Evolutionary conservation across 2,888 invertebrate species (phyloP).

Genomic region (Rhynchonema sp.): DNA sequence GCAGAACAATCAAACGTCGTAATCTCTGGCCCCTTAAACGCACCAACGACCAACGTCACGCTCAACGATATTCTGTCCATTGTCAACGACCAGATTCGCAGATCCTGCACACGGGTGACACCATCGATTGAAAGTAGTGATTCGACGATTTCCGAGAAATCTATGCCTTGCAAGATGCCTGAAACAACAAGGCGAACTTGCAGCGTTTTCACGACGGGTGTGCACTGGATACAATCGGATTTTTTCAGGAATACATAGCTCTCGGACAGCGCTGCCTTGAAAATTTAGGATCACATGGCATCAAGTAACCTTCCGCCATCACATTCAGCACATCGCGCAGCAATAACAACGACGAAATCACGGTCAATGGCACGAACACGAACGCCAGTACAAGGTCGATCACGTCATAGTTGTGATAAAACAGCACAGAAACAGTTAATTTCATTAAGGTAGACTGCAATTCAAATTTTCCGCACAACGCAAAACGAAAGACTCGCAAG

Average conservation of each 20-base stretch:
- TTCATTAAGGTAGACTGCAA: too few species aligned
- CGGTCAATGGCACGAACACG: not conserved
- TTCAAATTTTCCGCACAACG: too few species aligned
- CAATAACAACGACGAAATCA: not conserved
- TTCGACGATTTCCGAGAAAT: slow-evolving; percentile 51
- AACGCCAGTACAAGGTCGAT: slow-evolving; percentile 1
- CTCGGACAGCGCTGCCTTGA: too few species aligned
- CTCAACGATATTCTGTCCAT: slow-evolving; percentile 79
- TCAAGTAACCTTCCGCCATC: not conserved
- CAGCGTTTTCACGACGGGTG: too few species aligned
- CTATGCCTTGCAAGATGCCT: slow-evolving; percentile 40
- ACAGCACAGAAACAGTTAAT: too few species aligned
- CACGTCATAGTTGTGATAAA: too few species aligned
- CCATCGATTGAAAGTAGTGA: slow-evolving; percentile 64
- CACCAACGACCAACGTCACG: slow-evolving; percentile 76
- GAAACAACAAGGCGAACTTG: too few species aligned
- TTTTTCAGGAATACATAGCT: too few species aligned
- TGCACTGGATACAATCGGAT: too few species aligned
- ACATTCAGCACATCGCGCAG: not conserved
- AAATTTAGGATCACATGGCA: too few species aligned
- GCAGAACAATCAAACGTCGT: not conserved
- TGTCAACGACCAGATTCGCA: slow-evolving; percentile 85
- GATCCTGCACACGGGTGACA: slow-evolving; percentile 71
- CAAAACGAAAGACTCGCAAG: too few species aligned
- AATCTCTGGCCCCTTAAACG: not conserved